A percentile compares a stretch with the other conserved stretches of the same genome.
Conservation (phyloP, 2,113 vertebrate species). For the Tonatia bakeri region DNA sequence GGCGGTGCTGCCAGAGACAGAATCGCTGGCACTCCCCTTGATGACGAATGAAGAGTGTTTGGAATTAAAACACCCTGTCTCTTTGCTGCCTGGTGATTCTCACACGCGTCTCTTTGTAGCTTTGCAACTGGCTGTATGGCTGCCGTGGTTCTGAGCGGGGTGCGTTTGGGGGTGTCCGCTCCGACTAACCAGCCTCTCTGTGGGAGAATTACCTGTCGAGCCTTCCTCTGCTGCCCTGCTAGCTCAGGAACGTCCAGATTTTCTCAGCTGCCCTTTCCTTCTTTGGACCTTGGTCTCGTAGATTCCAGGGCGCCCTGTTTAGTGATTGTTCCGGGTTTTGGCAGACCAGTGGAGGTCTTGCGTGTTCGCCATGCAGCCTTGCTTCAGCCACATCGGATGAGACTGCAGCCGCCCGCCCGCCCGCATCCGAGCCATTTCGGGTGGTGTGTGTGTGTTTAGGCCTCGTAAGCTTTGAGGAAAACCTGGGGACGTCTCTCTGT, state of each 20-base stretch:
- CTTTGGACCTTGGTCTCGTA: background rate
- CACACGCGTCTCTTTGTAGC: background rate
- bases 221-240: background rate
- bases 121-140: background rate
- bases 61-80: background rate
- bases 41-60: background rate
- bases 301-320: background rate
- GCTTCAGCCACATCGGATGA: background rate
- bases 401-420: background rate
- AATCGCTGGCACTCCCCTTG: slow-evolving; percentile 19
- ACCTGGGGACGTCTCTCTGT: background rate
- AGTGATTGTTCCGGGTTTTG: background rate
- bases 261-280: background rate
- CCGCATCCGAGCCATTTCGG: background rate
- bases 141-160: background rate
- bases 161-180: background rate
- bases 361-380: background rate
- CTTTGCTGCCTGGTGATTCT: background rate
- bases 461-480: background rate
- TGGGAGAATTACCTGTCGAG: background rate
- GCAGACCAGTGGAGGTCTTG: background rate
- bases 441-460: background rate
- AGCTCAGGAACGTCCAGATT: background rate
- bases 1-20: background rate
- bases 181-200: rapidly evolving